These are phyloP conservation scores for Aphelinus atriplicis DNA, from an alignment of 1,140 invertebrate genomes.

Conservation along the genomic window DNA sequence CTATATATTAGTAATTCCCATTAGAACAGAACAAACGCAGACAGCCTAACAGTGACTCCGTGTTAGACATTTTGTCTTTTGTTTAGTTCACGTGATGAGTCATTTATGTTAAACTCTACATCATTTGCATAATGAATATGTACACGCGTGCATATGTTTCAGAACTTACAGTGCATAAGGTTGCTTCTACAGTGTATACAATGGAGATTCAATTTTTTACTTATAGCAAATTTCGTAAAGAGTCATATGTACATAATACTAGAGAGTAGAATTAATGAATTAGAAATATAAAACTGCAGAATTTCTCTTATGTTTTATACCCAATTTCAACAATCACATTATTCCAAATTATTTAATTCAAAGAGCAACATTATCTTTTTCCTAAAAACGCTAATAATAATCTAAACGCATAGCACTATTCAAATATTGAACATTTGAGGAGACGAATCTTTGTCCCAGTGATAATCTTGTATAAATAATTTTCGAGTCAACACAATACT, in stretches of 20 bases:
- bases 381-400: no score
- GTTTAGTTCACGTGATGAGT: no score
- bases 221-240: background rate
- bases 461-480: no score
- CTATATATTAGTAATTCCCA: background rate
- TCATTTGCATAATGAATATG: background rate
- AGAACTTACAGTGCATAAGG: background rate
- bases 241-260: slow-evolving; percentile 23
- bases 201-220: background rate
- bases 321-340: no score
- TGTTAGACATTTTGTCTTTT: no score
- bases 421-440: no score
- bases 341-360: no score
- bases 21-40: background rate
- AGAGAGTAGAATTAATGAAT: slow-evolving; percentile 34
- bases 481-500: no score
- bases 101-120: background rate
- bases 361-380: no score
- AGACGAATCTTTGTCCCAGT: no score
- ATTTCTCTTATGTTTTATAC: slow-evolving; percentile 3
- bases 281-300: slow-evolving; percentile 21
- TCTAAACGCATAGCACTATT: no score
- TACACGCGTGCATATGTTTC: slow-evolving; percentile 6
- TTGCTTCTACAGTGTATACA: background rate
- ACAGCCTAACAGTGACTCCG: background rate